These are phyloP conservation scores for Esox masquinongy DNA, from an alignment of 2,797 vertebrate species.

Conservation along the genomic window DNA sequence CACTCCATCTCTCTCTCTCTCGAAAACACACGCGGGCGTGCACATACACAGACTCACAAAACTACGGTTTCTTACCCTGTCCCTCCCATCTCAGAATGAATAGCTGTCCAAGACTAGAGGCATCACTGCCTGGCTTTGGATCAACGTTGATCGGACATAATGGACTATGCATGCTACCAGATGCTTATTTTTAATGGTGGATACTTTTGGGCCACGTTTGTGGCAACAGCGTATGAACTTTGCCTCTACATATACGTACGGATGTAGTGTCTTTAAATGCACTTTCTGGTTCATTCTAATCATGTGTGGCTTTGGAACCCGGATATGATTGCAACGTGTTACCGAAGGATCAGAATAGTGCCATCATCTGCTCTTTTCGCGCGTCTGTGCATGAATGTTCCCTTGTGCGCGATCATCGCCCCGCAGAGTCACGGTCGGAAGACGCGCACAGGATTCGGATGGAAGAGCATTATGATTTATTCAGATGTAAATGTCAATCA, in stretches of 20 bases:
- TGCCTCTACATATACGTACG: too few species aligned
- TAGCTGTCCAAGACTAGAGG: neutral
- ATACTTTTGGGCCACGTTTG: too few species aligned
- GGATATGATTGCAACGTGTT: neutral
- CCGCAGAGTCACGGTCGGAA: neutral
- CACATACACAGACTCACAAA: too few species aligned
- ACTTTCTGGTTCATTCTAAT: neutral
- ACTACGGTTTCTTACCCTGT: neutral
- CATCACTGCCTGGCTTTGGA: neutral
- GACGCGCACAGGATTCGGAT: conserved; percentile 39
- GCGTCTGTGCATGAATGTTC: conserved; percentile 7
- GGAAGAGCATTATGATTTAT: conserved; percentile 43
- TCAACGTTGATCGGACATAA: neutral
- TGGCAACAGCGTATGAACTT: too few species aligned
- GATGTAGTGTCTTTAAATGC: neutral
- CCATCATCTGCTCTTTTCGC: conserved; percentile 7
- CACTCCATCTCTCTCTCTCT: too few species aligned
- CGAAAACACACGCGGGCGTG: neutral
- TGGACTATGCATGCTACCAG: too few species aligned
- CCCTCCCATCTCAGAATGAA: neutral
- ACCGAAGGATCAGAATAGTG: conserved; percentile 14
- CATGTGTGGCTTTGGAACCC: neutral
- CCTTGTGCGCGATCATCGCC: conserved; percentile 19
- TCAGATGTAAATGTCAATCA: conserved; percentile 33
- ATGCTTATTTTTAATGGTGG: too few species aligned